Percentiles rank a stretch among this genome's conserved stretches.
Evolutionary conservation across 2,113 vertebrate genomes (phyloP).

Genomic region (Rhizomys pruinosus): DNA sequence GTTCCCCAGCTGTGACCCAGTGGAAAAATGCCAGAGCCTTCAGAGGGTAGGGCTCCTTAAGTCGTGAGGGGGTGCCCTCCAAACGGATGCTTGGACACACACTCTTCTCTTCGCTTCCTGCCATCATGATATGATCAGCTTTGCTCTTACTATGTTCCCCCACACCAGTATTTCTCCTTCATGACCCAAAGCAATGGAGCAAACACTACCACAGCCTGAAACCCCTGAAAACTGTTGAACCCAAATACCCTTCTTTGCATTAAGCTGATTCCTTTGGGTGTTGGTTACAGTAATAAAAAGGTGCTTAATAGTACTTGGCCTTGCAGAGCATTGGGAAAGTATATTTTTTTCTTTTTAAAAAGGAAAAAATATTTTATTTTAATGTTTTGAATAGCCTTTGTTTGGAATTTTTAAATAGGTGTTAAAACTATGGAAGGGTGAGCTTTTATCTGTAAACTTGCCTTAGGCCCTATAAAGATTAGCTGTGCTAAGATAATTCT

Average conservation of each 20-base stretch:
- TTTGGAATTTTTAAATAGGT: constrained; percentile 28
- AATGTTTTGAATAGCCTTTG: neutral
- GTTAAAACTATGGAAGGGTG: neutral
- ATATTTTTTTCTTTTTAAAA: constrained; percentile 31
- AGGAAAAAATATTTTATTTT: neutral
- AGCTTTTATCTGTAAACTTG: neutral
- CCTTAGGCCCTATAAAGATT: neutral
- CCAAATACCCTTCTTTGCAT: neutral
- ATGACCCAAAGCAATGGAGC: neutral
- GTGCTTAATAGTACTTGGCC: neutral
- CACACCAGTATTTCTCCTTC: neutral
- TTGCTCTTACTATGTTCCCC: neutral
- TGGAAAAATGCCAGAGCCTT: neutral
- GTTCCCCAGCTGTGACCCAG: neutral
- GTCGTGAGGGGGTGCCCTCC: neutral
- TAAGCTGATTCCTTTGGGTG: neutral
- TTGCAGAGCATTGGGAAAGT: neutral
- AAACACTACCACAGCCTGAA: neutral
- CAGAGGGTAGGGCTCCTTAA: neutral
- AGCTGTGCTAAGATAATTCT: neutral
- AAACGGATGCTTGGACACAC: neutral
- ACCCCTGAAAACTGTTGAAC: neutral
- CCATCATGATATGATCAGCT: neutral
- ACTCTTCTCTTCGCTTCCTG: neutral
- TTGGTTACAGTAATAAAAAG: neutral